Base-by-base conservation (phyloP, 2,888 invertebrate species). In the Sphaerophoria rueppellii region DNA sequence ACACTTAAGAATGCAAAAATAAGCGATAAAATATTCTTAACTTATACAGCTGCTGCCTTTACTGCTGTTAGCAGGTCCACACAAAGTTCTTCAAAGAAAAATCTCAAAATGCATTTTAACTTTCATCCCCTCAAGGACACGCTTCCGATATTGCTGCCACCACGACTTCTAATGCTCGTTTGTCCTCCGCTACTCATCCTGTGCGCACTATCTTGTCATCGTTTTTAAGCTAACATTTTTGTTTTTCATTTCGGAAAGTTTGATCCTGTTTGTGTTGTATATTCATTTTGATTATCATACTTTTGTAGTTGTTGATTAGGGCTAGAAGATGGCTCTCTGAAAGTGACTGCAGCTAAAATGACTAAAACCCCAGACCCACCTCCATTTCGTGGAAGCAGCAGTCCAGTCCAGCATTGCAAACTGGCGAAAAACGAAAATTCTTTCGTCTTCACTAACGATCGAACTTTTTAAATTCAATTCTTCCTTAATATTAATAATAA, bases 201-300 rank as follows among this genome's bases (percentile, higher is more conserved):
- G 1, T 24, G 24, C n/a, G 24, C n/a, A 54, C 48, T 55, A 6
- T 34, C 37, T 57, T 48, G 32, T 34, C 16, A 24, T 52, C 52
- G 7, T 14, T 73, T 73, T 52, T 73, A 72, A 78, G 73, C 78
- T 63, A 78, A 82, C 61, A 78, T 78, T 73, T 57, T 73, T 58
- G 69, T 55, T 78, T 52, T 48, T 69, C 58, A 24, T 55, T 57
- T 6, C 71, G 46, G 48, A 16, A 60, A 60, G 71, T 72, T 81
- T 71, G 71, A 71, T 71, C 82, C 48, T 67, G 48, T 76, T 76
- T 81, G 65, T 55, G 78, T 61, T 77, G 61, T 78, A 69, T 78
- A 69, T 48, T 16, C 63, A 63, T 78, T 70, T 73, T 78, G 69
- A 73, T 78, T 82, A 78, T 73, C 24, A 24, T 69, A 69, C 50